A percentile compares a stretch with the other conserved stretches of the same genome.
phyloP scores from a whole-genome alignment of 2,888 invertebrate genomes.

The Mythimna albipuncta region DNA sequence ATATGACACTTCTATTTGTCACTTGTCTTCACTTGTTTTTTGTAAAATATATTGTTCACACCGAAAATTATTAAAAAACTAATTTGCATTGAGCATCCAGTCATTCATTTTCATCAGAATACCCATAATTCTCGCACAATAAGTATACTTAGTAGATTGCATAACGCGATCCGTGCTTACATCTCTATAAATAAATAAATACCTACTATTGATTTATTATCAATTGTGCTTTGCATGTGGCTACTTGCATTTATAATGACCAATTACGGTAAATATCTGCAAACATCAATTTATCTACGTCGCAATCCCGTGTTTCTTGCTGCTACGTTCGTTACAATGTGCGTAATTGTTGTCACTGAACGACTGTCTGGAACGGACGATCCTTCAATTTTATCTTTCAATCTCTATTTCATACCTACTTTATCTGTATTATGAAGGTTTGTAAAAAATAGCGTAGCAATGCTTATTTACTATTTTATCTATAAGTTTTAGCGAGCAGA shows the following conservation, averaged over 20 bases:
- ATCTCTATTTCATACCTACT: conserved; percentile 15
- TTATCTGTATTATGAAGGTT: conserved; percentile 4
- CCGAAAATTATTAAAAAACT: no score
- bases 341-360: conserved; percentile 17
- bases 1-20: no score
- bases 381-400: conserved; percentile 15
- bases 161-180: conserved; percentile 40
- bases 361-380: background rate
- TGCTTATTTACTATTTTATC: conserved; percentile 30
- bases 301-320: conserved; percentile 30
- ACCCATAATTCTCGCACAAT: no score
- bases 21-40: no score
- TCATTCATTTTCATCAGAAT: no score
- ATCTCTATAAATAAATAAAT: conserved; percentile 32
- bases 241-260: conserved; percentile 50
- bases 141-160: conserved; percentile 32
- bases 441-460: conserved; percentile 12
- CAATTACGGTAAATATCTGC: conserved; percentile 46
- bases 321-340: conserved; percentile 31
- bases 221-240: conserved; percentile 57
- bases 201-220: conserved; percentile 51
- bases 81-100: no score
- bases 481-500: conserved; percentile 4
- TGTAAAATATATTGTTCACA: no score
- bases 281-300: conserved; percentile 34